Percentiles rank a stretch among this genome's conserved stretches.
These are phyloP conservation scores for Cactoblastis cactorum DNA, from an alignment of 2,888 invertebrate genomes.

Conservation along the genomic window DNA sequence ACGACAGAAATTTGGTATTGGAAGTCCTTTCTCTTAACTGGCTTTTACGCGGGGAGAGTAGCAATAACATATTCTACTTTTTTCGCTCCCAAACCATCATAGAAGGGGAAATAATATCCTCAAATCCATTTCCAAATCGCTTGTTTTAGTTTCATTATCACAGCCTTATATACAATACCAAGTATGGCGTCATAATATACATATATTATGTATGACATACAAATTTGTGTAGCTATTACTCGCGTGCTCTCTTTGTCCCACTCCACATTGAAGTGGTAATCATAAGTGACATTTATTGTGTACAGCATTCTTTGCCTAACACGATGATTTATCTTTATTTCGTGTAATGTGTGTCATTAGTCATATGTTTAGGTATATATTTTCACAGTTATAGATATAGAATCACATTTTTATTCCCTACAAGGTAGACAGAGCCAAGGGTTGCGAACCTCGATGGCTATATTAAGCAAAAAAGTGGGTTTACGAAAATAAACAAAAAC, in stretches of 20 bases:
- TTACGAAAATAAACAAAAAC: too few relatives aligned
- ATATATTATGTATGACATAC: neutral
- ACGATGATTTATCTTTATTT: neutral
- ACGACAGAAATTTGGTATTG: too few relatives aligned
- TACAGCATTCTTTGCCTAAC: neutral
- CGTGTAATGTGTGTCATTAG: neutral
- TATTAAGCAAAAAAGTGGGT: neutral
- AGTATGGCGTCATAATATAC: slow-evolving; percentile 2
- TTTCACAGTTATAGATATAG: too few relatives aligned
- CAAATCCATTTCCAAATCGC: neutral
- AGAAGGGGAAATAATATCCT: too few relatives aligned
- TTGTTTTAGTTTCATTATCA: neutral
- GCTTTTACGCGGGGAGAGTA: too few relatives aligned
- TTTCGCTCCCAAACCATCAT: too few relatives aligned
- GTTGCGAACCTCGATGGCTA: neutral
- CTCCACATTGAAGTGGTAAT: slow-evolving; percentile 5
- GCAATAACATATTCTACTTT: too few relatives aligned
- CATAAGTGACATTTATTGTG: neutral
- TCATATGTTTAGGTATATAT: too few relatives aligned
- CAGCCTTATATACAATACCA: neutral
- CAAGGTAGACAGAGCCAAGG: too few relatives aligned
- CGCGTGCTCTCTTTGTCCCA: slow-evolving; percentile 2
- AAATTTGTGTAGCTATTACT: slow-evolving; percentile 4
- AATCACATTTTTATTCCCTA: too few relatives aligned
- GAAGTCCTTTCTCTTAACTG: too few relatives aligned